Conservation (phyloP, 2,113 vertebrate species). For the Melierax canorus region DNA sequence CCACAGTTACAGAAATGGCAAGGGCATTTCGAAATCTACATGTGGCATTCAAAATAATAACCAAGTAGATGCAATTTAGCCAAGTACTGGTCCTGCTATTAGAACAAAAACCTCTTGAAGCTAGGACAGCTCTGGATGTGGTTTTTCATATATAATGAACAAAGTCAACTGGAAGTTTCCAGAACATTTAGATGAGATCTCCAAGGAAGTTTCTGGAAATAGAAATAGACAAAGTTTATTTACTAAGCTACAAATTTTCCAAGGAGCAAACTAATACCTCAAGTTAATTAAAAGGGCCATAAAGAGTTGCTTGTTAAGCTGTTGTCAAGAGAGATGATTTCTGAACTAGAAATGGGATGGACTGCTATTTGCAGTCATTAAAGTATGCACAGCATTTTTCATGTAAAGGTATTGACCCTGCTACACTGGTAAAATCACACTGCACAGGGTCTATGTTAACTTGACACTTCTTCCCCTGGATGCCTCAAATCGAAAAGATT, state of each 20-base stretch:
- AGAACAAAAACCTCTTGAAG: background rate
- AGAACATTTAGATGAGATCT: background rate
- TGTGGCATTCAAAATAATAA: background rate
- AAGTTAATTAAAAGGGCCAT: background rate
- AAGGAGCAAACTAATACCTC: background rate
- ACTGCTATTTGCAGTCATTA: background rate
- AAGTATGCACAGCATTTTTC: background rate
- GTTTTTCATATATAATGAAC: background rate
- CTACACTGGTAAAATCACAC: background rate
- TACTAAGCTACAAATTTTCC: background rate
- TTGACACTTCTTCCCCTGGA: background rate
- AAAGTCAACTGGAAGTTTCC: background rate
- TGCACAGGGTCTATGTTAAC: background rate
- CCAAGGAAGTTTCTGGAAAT: background rate
- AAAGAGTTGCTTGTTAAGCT: background rate
- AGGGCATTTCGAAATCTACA: background rate
- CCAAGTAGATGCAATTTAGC: rapidly evolving
- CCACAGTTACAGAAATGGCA: background rate
- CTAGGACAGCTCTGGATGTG: background rate
- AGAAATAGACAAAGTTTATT: background rate
- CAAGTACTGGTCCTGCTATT: background rate
- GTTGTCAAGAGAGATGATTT: background rate
- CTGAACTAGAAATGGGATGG: background rate
- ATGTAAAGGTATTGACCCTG: background rate
- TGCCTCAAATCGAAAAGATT: background rate